These are phyloP conservation scores for Lasioglossum villosulum DNA, from an alignment of 2,888 invertebrate species.

Conservation along the genomic window DNA sequence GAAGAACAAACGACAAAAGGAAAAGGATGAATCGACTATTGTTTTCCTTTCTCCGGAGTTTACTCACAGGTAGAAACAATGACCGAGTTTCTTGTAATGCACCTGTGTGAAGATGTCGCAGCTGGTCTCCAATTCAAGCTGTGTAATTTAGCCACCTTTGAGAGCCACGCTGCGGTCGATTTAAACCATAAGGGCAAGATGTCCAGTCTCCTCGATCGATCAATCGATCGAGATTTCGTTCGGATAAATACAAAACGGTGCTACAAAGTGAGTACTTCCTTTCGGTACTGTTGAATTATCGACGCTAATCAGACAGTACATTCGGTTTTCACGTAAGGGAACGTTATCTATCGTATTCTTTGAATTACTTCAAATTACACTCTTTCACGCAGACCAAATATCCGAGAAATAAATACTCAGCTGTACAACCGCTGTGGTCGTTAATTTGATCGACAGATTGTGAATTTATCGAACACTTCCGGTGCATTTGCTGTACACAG, in stretches of 20 bases:
- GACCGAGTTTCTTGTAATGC: background rate
- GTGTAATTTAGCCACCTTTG: conserved; percentile 2
- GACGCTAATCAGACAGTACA: conserved; percentile 12
- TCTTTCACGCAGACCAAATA: conserved; percentile 12
- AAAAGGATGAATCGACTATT: background rate
- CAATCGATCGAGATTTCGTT: background rate
- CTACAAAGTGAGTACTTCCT: background rate
- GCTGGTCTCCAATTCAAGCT: background rate
- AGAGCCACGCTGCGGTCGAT: background rate
- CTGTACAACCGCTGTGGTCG: background rate
- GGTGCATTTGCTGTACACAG: background rate
- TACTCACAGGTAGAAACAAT: background rate
- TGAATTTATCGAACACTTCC: background rate
- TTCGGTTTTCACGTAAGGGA: background rate
- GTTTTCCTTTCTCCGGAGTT: background rate
- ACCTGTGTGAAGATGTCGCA: background rate
- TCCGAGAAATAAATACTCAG: conserved; percentile 17
- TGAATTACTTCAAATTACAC: conserved; percentile 17
- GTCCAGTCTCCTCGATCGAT: background rate
- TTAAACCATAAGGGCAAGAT: background rate
- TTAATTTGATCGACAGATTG: conserved; percentile 16
- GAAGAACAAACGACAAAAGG: background rate
- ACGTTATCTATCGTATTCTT: conserved; percentile 29
- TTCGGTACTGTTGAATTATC: background rate
- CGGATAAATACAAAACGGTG: background rate